Evolutionary conservation across 2,797 vertebrate species (phyloP).

Genomic region (Sorex maritimensis): DNA sequence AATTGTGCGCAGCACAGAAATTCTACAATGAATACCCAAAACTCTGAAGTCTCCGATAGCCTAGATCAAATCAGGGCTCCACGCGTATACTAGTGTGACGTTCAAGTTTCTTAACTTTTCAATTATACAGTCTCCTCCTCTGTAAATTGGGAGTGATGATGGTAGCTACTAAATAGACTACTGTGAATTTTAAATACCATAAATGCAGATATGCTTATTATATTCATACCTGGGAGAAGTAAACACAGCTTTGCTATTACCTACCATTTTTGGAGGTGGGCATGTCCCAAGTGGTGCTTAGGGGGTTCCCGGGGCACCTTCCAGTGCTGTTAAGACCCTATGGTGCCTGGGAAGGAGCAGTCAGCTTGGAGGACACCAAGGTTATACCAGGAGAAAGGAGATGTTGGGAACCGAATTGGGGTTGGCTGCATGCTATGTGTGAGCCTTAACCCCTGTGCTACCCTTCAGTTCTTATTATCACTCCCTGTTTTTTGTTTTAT

Average conservation of each 20-base stretch:
- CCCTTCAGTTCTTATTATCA: no score
- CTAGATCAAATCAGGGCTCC: neutral
- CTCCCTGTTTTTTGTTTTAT: no score
- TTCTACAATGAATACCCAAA: neutral
- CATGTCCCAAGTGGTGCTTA: no score
- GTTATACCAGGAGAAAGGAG: no score
- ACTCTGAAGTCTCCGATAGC: neutral
- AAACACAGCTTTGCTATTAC: neutral
- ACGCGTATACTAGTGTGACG: neutral
- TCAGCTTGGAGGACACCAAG: no score
- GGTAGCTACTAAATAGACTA: neutral
- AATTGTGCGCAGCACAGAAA: neutral
- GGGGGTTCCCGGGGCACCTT: no score
- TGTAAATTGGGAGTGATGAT: neutral
- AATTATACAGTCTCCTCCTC: neutral
- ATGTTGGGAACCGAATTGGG: no score
- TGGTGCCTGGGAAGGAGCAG: no score
- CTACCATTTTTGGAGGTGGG: no score
- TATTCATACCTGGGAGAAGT: fast-evolving
- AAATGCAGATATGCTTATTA: neutral
- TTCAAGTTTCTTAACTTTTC: neutral
- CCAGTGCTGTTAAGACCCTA: no score
- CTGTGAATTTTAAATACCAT: neutral
- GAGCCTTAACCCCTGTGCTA: no score
- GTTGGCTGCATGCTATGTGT: no score